Evolutionary conservation across 2,113 vertebrate genomes (phyloP).

Genomic region (Megaleporinus macrocephalus): DNA sequence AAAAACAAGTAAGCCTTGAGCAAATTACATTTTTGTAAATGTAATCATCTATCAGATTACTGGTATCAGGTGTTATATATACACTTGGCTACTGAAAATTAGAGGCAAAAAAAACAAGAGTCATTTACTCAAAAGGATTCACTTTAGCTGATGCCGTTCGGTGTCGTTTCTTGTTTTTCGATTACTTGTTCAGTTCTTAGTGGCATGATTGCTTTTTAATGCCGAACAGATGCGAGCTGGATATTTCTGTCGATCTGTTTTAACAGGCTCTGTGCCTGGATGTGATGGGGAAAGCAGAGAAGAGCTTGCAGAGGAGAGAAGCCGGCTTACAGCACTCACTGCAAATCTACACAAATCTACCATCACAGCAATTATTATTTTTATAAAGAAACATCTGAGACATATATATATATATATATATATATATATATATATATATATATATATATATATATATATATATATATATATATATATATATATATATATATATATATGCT

Average conservation of each 20-base stretch:
- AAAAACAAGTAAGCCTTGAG: neutral
- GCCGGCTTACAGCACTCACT: constrained; percentile 47
- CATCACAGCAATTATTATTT: neutral
- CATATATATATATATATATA: neutral
- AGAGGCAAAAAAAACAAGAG: constrained; percentile 1
- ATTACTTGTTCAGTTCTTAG: constrained; percentile 39
- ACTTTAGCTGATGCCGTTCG: neutral
- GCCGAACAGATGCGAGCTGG: constrained; percentile 48
- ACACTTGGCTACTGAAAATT: neutral
- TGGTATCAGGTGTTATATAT: neutral
- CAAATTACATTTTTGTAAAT: neutral
- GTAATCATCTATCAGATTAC: neutral
- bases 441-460: too few relatives aligned
- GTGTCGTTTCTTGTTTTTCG: constrained; percentile 22
- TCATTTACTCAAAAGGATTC: constrained; percentile 5
- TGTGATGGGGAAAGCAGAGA: constrained; percentile 45
- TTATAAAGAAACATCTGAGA: neutral
- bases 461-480: too few relatives aligned
- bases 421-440: too few relatives aligned
- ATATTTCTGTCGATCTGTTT: constrained; percentile 45
- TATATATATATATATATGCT: too few relatives aligned
- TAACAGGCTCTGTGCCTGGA: constrained; percentile 48
- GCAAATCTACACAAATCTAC: constrained; percentile 31
- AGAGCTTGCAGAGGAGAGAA: constrained; percentile 32
- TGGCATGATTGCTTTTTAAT: constrained; percentile 49